Base-by-base conservation (phyloP, 2,888 invertebrate species). In the Bedellia somnulentella region DNA sequence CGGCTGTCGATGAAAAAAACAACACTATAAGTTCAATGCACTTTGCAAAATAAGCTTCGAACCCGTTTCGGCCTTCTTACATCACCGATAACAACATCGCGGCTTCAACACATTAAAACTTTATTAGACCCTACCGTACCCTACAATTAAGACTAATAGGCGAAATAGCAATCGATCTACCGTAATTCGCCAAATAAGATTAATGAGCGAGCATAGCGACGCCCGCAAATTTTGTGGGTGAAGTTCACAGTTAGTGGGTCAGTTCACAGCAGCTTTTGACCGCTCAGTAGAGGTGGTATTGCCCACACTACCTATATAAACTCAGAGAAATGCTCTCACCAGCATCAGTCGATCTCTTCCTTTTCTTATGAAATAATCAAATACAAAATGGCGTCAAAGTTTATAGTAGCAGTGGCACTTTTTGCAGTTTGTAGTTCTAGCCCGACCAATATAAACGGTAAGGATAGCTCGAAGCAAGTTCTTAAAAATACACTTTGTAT, bases 301-400 rank as follows among this genome's bases (percentile, higher is more conserved):
- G 42, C 34, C 12, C 40, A 37, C 36, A 36, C 39, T 40, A 37
- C 37, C 53, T 73, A 73, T 73, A 70, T 54, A 73, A 66, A 47
- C 59, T 46, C 49, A 56, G 67, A 64, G 73, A 73, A 73, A 73
- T 70, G 61, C 73, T 73, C 58, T 73, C 71, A 54, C 73, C 51
- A 45, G 57, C 71, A 67, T 59, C 68, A 71, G 51, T 68, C 56
- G 31, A 53, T 35, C 50, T 43, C 52, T 45, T 46, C 56, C 51
- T 52, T 51, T 46, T 56, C 49, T 38, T 42, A 45, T 41, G 32
- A 43, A 41, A 41, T 24, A 43, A 47, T 44, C 35, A 30, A 12
- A 16, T 34, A 34, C 50, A 43, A 42, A 37, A 71, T 75, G 73
- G 73, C 68, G 35, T 51, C 57, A 37, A 73, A 56, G 45, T 51